Conservation (phyloP, 1,140 invertebrate species). For the Temnothorax longispinosus region DNA sequence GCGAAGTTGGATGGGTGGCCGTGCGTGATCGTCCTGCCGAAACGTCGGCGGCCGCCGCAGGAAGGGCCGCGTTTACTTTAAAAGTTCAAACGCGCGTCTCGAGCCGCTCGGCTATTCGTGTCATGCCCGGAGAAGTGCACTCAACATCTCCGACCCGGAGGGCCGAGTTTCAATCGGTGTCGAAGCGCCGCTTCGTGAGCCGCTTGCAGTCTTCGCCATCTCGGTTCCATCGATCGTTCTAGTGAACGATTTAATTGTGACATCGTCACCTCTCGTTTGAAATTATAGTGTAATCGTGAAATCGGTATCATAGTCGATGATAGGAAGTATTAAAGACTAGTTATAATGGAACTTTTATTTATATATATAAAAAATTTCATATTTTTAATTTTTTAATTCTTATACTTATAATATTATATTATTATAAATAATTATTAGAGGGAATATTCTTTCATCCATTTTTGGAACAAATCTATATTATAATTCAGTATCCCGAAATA, state of each 20-base stretch:
- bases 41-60: slow-evolving; percentile 68
- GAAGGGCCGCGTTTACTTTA: slow-evolving; percentile 74
- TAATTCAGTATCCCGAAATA: background rate
- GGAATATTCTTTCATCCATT: background rate
- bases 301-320: background rate
- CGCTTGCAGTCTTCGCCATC: slow-evolving; percentile 69
- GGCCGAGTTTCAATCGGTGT: slow-evolving; percentile 79
- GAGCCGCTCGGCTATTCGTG: slow-evolving; percentile 74
- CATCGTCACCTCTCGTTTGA: background rate
- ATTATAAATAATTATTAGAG: background rate
- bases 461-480: background rate
- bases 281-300: background rate
- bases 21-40: slow-evolving; percentile 82
- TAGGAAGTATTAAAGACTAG: background rate
- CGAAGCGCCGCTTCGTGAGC: slow-evolving; percentile 78
- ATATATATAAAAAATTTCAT: background rate
- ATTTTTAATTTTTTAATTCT: background rate
- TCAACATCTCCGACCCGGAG: slow-evolving; percentile 74
- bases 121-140: slow-evolving; percentile 78
- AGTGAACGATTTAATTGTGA: slow-evolving; percentile 38
- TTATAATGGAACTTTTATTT: background rate
- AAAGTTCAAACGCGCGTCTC: slow-evolving; percentile 69
- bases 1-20: slow-evolving; percentile 79
- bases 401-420: background rate
- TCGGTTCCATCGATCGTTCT: slow-evolving; percentile 1